Evolutionary conservation across 2,888 invertebrate genomes (phyloP), one percentile per base, ranked within the genome.

Genomic region (Mythimna impura): DNA sequence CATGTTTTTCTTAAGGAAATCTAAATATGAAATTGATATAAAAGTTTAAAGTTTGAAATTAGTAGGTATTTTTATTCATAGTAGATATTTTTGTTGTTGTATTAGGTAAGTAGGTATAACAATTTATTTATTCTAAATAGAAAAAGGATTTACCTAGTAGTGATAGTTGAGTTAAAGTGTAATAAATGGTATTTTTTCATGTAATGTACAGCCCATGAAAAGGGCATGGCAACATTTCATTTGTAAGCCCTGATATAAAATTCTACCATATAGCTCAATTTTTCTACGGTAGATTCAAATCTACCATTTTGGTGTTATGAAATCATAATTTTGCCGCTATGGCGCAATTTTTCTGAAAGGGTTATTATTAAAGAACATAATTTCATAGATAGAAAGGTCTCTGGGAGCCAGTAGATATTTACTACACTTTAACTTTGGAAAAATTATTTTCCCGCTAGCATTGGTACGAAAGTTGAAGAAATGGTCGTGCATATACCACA

Each of bases 401-500:
- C 10, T 47, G 47, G 10, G 17, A 57, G 52, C 12, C n/a, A 20
- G 9, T 43, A 69, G 1, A 2, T 40, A 66, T 43, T 58, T 81
- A 62, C 7, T 62, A 76, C 70, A 76, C 55, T 63, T 22, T 22
- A 52, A 66, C n/a, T n/a, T 30, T 30, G 14, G 40, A 58, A 58
- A 64, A 34, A 14, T 6, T 20, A 22, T 22, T 61, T 66, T 63
- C 62, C 12, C 25, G 54, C 30, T 68, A 73, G 54, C 47, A 71
- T 52, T 57, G 10, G 63, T 82, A 75, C 34, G 65, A 78, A 70
- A 71, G 40, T 47, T 52, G 63, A 63, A 67, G 64, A 69, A 76
- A 82, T 57, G 20, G 25, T 76, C 14, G 85, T 83, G 85, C 80
- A 70, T 78, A 71, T 73, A 78, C 79, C 80, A 86, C 70, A 83